Percentiles rank a stretch among this genome's conserved stretches.
Conservation (phyloP, 2,888 invertebrate species). For the Stratiomys singularior region DNA sequence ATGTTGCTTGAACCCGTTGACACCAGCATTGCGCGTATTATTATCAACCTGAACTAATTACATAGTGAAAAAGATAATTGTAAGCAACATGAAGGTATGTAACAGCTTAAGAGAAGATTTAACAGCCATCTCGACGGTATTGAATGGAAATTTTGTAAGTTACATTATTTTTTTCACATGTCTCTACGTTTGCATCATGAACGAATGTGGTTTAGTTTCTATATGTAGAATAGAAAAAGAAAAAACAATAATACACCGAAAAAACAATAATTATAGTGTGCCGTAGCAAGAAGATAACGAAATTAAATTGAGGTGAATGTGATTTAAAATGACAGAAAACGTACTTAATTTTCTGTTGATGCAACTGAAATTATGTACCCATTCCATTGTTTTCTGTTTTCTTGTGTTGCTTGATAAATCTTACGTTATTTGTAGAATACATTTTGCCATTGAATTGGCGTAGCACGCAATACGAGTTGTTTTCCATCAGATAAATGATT, state of each 20-base stretch:
- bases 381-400: too few relatives aligned
- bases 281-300: neutral
- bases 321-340: neutral
- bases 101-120: neutral
- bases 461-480: too few relatives aligned
- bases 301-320: neutral
- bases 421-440: too few relatives aligned
- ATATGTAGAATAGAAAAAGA: neutral
- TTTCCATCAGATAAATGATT: too few relatives aligned
- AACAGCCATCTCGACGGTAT: neutral
- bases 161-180: neutral
- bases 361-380: too few relatives aligned
- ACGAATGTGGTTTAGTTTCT: neutral
- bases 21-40: neutral
- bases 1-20: too few relatives aligned
- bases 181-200: too few relatives aligned
- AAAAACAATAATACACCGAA: neutral
- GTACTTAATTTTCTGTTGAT: neutral
- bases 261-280: neutral
- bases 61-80: neutral
- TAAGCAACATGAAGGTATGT: neutral
- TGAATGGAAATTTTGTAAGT: slow-evolving; percentile 4
- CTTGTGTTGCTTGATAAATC: too few relatives aligned
- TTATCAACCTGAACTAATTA: slow-evolving; percentile 8
- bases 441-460: too few relatives aligned